These are phyloP conservation scores for Umimayanthus kanabou DNA, from an alignment of 92 coral and sea anemone species.

Conservation along the genomic window DNA sequence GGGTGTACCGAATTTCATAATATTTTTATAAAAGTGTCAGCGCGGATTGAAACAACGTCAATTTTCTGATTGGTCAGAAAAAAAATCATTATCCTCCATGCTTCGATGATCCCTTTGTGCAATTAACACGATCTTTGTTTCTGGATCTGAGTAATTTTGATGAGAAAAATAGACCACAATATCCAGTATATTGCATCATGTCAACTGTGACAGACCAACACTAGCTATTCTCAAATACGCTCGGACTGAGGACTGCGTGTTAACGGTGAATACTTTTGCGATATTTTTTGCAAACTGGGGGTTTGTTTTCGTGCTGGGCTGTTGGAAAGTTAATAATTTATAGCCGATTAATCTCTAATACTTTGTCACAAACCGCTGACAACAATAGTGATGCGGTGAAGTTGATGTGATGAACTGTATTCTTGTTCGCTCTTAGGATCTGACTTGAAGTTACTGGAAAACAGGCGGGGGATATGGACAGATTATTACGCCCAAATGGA, in stretches of 20 bases:
- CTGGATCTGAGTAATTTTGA: neutral
- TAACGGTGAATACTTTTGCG: neutral
- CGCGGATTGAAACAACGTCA: too few species aligned
- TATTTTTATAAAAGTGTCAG: too few species aligned
- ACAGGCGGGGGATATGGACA: neutral
- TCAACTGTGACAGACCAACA: neutral
- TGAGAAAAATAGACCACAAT: neutral
- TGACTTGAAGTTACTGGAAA: neutral
- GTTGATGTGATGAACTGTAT: neutral
- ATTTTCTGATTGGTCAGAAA: neutral
- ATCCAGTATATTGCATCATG: neutral
- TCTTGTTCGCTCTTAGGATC: neutral
- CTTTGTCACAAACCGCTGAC: constrained; percentile 43
- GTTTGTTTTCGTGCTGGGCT: too few species aligned
- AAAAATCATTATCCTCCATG: neutral
- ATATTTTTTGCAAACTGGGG: neutral
- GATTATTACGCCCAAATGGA: neutral
- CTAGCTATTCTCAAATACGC: neutral
- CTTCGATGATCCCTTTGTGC: neutral
- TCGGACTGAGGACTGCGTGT: neutral
- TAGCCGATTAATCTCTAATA: constrained; percentile 5
- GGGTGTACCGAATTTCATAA: too few species aligned
- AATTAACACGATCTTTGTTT: neutral
- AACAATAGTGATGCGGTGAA: neutral
- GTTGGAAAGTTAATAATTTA: constrained; percentile 27